phyloP scores from a whole-genome alignment of 2,888 invertebrate species.

The Orchesella flavescens region DNA sequence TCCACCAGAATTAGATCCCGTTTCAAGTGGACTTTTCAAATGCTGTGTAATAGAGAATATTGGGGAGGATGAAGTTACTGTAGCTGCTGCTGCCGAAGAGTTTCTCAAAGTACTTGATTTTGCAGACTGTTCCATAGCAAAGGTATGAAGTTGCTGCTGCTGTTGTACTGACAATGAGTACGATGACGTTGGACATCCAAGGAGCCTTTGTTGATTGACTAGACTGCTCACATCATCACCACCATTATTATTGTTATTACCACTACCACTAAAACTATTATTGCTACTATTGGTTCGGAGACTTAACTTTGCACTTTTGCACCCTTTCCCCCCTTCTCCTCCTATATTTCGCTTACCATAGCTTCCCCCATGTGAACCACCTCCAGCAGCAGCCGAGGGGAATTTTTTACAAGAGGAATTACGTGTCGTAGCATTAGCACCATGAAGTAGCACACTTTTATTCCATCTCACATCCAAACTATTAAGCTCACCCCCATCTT shows the following conservation, averaged over 20 bases:
- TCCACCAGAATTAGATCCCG: background rate
- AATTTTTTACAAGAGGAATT: background rate
- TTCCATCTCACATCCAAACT: slow-evolving; percentile 53
- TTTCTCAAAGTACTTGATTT: background rate
- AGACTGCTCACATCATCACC: slow-evolving; percentile 42
- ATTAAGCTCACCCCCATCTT: background rate
- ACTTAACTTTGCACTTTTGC: slow-evolving; percentile 48
- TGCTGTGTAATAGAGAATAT: background rate
- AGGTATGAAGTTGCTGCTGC: slow-evolving; percentile 4
- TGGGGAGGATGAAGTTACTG: background rate
- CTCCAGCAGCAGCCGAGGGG: background rate
- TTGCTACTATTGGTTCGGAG: slow-evolving; percentile 8
- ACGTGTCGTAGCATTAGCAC: slow-evolving; percentile 20
- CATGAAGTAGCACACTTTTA: slow-evolving; percentile 43
- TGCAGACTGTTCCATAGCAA: background rate
- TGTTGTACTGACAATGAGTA: background rate
- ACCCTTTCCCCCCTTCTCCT: slow-evolving; percentile 14
- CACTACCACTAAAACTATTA: background rate
- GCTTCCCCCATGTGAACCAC: background rate
- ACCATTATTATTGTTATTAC: background rate
- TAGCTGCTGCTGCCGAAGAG: background rate
- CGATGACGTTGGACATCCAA: slow-evolving; percentile 10
- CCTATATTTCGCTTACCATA: background rate
- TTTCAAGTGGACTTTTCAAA: background rate
- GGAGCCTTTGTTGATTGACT: slow-evolving; percentile 28